Conservation (phyloP, 2,888 invertebrate genomes). For the Erpobdella octoculata region DNA sequence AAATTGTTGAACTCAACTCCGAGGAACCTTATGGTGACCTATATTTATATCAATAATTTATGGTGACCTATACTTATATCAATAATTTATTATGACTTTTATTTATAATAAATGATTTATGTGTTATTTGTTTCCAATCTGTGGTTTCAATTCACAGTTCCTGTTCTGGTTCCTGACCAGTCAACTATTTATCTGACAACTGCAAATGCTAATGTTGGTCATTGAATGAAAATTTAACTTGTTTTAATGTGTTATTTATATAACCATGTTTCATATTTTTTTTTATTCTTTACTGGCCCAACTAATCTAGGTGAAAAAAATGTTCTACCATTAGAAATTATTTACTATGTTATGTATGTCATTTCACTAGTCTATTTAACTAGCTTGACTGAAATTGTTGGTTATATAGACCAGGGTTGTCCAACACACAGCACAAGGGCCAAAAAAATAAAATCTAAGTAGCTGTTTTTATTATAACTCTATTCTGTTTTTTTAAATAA, state of each 20-base stretch:
- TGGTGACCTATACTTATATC: background rate
- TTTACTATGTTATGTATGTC: too few species aligned
- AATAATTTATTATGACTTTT: background rate
- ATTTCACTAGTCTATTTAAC: too few species aligned
- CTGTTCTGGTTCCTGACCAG: background rate
- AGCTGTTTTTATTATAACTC: too few species aligned
- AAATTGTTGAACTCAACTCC: conserved; percentile 10
- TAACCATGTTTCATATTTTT: background rate
- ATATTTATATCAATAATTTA: background rate
- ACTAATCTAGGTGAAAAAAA: too few species aligned
- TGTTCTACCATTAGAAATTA: too few species aligned
- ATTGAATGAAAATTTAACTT: background rate
- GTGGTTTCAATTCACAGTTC: background rate
- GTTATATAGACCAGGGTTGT: too few species aligned
- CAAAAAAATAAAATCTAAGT: too few species aligned
- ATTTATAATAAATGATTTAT: background rate
- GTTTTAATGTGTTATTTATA: background rate
- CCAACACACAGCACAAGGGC: too few species aligned
- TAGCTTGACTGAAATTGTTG: too few species aligned
- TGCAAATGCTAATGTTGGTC: background rate
- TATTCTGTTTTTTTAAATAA: too few species aligned
- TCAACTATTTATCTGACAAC: background rate
- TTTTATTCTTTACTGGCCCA: too few species aligned
- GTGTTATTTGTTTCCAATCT: background rate
- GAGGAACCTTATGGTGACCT: conserved; percentile 12